Base-by-base conservation (phyloP, 2,888 invertebrate species). In the Dasypolia templi region DNA sequence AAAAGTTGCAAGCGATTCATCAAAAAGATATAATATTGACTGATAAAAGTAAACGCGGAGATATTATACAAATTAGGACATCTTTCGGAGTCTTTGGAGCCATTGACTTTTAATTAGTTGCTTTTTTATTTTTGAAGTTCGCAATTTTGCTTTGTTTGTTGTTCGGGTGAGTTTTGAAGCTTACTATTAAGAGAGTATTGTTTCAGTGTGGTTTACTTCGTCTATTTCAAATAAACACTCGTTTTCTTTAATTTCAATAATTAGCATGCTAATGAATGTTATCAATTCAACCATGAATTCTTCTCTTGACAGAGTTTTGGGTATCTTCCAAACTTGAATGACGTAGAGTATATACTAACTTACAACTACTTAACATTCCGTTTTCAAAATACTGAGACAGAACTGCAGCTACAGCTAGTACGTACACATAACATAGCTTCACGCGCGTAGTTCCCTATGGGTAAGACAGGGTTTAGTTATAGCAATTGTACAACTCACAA, bases 51-150 rank as follows among this genome's bases (percentile, higher is more conserved):
- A 75, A 77, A 79, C 35, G 63, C 32, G 17, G 65, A 62, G 72
- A 46, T 81, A 77, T 78, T 64, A 56, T 49, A 67, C 70, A 78
- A 83, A 83, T 77, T 55, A 73, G 61, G 69, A 74, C 19, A 67
- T 83, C 72, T 81, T 68, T 53, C 22, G 17, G 67, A 55, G 49
- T 49, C 46, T 75, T 71, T 58, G 53, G 39, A 56, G 49, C 32
- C 67, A 71, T 68, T 39, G 65, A 72, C 68, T 82, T 82, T 67
- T 64, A 74, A 81, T 79, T 65, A 69, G 71, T 79, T 66, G 61
- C n/a, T 53, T 75, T 73, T 78, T 82, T 69, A 55, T 58, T 82
- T 78, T 66, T 39, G 32, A 56, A 72, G 29, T 73, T 69, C 82
- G 35, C 58, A 42, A 82, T 82, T 68, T 55, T 49, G 29, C 53